A percentile compares a stretch with the other conserved stretches of the same genome.
These are phyloP conservation scores for Rhinogobius similis DNA, from an alignment of 2,113 vertebrate genomes.

Conservation along the genomic window DNA sequence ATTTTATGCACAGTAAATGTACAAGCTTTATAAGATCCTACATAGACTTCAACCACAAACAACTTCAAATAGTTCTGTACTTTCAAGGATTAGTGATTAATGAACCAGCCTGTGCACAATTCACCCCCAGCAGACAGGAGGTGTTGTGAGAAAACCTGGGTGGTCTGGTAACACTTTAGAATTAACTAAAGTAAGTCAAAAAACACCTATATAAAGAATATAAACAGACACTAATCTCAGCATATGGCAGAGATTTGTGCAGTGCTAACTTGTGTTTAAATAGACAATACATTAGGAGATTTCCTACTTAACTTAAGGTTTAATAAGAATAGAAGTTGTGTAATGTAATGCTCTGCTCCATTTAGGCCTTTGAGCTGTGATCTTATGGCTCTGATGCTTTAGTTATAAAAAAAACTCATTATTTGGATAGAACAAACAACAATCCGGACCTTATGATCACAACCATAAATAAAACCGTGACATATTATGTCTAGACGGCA, in stretches of 20 bases:
- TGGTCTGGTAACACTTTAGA: conserved; percentile 53
- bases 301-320: background rate
- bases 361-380: background rate
- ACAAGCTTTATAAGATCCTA: conserved; percentile 20
- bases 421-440: too few species aligned
- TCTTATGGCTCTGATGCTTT: too few species aligned
- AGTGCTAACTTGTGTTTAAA: conserved; percentile 3
- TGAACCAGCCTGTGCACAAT: conserved; percentile 10
- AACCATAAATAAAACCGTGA: too few species aligned
- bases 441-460: too few species aligned
- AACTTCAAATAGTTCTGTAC: background rate
- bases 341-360: conserved; percentile 16
- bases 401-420: too few species aligned
- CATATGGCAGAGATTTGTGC: conserved; percentile 5
- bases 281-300: background rate
- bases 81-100: conserved; percentile 55
- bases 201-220: too few species aligned
- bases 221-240: background rate
- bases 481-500: too few species aligned
- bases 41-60: conserved; percentile 3
- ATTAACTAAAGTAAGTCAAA: background rate
- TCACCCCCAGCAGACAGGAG: conserved; percentile 55
- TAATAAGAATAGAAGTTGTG: conserved; percentile 8
- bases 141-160: conserved; percentile 66
- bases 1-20: conserved; percentile 34